Evolutionary conservation across 1,140 invertebrate species (phyloP).

Genomic region (Tetramorium alpestre): DNA sequence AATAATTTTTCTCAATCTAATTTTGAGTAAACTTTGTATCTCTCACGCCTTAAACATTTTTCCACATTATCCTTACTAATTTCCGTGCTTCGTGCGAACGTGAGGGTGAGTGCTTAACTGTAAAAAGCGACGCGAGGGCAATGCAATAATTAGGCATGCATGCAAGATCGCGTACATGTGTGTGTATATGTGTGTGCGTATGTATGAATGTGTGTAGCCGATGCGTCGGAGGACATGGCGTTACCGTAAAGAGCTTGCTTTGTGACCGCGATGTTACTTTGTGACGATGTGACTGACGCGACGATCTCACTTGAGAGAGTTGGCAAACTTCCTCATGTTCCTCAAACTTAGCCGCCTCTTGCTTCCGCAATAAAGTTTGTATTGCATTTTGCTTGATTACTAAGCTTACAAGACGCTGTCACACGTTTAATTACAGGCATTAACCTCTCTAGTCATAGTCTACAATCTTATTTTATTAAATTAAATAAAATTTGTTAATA

Average conservation of each 20-base stretch:
- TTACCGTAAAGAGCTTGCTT: conserved; percentile 40
- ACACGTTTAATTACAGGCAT: not conserved
- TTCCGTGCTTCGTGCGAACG: conserved; percentile 52
- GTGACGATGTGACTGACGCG: not conserved
- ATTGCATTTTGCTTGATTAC: conserved; percentile 37
- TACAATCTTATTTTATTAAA: not conserved
- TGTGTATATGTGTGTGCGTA: conserved; percentile 7
- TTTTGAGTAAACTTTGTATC: not conserved
- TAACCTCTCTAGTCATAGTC: not conserved
- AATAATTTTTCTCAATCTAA: not conserved
- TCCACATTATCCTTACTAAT: not conserved
- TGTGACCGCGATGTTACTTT: conserved; percentile 37
- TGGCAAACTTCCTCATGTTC: conserved; percentile 13
- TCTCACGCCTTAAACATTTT: not conserved
- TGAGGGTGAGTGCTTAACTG: conserved; percentile 42
- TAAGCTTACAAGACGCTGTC: not conserved
- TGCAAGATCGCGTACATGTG: conserved; percentile 20
- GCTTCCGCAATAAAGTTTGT: conserved; percentile 16
- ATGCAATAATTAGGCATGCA: conserved; percentile 53
- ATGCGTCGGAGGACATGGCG: conserved; percentile 34
- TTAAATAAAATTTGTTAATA: not conserved
- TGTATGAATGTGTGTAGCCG: conserved; percentile 3
- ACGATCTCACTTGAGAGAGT: conserved; percentile 29
- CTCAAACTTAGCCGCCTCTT: conserved; percentile 11
- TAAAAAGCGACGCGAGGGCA: conserved; percentile 38